A percentile compares a stretch with the other conserved stretches of the same genome.
Evolutionary conservation across 2,797 vertebrate genomes (phyloP).

Genomic region (Sitta carolinensis): DNA sequence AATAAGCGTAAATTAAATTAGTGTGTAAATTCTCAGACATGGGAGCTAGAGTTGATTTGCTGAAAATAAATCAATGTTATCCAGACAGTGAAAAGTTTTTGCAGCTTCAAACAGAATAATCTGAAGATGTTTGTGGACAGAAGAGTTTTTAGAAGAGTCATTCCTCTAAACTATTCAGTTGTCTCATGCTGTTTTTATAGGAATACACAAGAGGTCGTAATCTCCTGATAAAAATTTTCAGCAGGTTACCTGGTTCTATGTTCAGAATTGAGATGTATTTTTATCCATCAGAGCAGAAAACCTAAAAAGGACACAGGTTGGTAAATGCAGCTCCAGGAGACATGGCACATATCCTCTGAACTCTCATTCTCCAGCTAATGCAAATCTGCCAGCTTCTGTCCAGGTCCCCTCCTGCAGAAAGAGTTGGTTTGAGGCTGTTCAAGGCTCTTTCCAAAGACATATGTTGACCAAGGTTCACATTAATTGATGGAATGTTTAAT

Average conservation of each 20-base stretch:
- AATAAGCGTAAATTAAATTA: background rate
- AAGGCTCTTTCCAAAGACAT: background rate
- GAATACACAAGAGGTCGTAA: background rate
- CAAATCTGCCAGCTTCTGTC: background rate
- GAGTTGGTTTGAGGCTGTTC: background rate
- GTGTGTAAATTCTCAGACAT: background rate
- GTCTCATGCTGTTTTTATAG: background rate
- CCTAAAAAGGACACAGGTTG: background rate
- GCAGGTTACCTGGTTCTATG: background rate
- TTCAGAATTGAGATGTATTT: background rate
- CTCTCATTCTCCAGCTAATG: background rate
- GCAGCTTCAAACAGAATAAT: background rate
- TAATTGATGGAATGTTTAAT: conserved; percentile 2
- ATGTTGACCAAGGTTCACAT: background rate
- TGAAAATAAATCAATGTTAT: background rate
- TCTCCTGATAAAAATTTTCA: background rate
- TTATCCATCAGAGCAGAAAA: background rate
- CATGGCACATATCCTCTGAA: rapidly evolving
- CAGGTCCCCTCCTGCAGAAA: background rate
- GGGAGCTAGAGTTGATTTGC: background rate
- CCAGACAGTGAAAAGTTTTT: background rate
- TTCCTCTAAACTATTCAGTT: background rate
- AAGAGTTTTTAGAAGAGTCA: background rate
- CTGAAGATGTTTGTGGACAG: background rate
- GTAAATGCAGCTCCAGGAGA: background rate